These are phyloP conservation scores for Diloba caeruleocephala DNA, from an alignment of 2,888 invertebrate species.

Conservation along the genomic window DNA sequence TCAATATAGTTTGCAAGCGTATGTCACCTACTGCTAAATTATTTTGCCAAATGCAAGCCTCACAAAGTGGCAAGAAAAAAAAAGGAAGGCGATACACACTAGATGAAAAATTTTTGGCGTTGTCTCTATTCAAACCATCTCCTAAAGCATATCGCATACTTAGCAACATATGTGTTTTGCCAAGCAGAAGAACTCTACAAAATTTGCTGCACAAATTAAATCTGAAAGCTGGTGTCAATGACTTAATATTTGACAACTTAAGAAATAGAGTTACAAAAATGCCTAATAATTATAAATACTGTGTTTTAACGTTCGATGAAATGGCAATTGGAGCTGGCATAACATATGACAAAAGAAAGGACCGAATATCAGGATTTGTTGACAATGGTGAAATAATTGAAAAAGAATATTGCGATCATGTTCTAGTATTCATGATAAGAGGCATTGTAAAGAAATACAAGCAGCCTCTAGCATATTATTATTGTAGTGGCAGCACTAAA, in stretches of 20 bases:
- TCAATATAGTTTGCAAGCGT: too few relatives aligned
- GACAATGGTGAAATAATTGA: not conserved
- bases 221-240: constrained; percentile 16
- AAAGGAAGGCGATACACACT: too few relatives aligned
- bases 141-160: too few relatives aligned
- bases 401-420: too few relatives aligned
- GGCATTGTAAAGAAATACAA: too few relatives aligned
- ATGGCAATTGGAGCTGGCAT: constrained; percentile 12
- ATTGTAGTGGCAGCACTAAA: constrained; percentile 1
- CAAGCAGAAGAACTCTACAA: constrained; percentile 18
- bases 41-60: too few relatives aligned
- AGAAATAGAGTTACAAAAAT: constrained; percentile 11
- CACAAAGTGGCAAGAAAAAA: too few relatives aligned
- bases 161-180: constrained; percentile 3
- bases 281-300: constrained; percentile 8
- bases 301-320: constrained; percentile 9
- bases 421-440: too few relatives aligned
- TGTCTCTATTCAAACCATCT: too few relatives aligned
- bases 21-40: not conserved
- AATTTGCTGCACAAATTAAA: constrained; percentile 14
- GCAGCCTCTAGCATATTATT: not conserved
- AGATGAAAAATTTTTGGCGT: too few relatives aligned
- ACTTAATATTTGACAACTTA: constrained; percentile 17
- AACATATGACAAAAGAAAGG: constrained; percentile 4
- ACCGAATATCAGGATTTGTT: constrained; percentile 9